Base-by-base conservation (phyloP, 1,140 invertebrate species). In the Diploscapter pachys region DNA sequence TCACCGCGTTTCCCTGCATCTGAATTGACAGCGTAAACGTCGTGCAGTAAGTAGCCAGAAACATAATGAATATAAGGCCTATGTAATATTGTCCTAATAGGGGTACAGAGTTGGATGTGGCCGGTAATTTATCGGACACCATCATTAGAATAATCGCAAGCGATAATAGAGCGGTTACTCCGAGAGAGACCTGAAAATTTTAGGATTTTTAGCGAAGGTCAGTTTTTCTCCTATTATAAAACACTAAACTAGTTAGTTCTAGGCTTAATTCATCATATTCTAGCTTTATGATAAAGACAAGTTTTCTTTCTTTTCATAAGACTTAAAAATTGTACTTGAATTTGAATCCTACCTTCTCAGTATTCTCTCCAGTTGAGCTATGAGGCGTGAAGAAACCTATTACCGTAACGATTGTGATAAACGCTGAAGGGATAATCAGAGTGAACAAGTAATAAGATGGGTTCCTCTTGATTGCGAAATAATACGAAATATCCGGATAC, bases 321-420 rank as follows among this genome's bases (percentile, higher is more conserved):
- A 78, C 77, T 77, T 63, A 78, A 73, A 72, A 72, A 80, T 82
- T 63, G 82, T 82, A 51, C 77, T 79, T 11, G 80, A 31, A 1
- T 31, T 31, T 31, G 31, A 31, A 31, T 31, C 1, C 31, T 31
- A 84, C 83, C 71, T 85, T 84, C 61, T 84, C 82, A 5, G 82
- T 81, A 59, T 84, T 84, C 59, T 84, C 82, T 59, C 82, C 82
- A 11, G 83, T 83, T 8, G 80, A 79, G 1, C 80, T 80, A 66
- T 84, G 82, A 5, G 82, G 83, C 3, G 82, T 85, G 65, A 84
- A 84, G 51, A 81, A 84, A 5, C 82, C 82, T 72, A 84, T 80
- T 13, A 84, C 81, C 11, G 82, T 84, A 64, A 83, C 83, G 9
- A 83, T 81, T 3, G 80, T 85, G 64, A 84, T 84, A 59, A 84